These are phyloP conservation scores for Tauraco hartlaubi DNA, from an alignment of 2,797 vertebrate genomes.

Conservation along the genomic window DNA sequence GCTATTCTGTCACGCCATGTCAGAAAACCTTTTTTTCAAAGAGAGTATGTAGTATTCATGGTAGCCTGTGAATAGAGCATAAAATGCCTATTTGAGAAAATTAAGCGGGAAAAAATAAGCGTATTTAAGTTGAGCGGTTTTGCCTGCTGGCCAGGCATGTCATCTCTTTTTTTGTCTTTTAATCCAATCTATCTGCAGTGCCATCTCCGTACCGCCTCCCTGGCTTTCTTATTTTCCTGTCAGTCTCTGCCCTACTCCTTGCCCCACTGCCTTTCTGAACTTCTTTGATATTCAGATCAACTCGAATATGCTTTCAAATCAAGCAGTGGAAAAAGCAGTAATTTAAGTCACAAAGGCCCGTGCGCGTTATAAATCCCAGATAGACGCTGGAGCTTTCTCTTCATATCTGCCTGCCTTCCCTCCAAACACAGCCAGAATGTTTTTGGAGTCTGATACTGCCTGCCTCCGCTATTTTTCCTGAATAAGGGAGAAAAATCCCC, in stretches of 20 bases:
- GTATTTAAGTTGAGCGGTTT: neutral
- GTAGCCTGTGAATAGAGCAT: neutral
- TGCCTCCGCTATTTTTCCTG: neutral
- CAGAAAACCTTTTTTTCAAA: neutral
- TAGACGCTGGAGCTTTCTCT: neutral
- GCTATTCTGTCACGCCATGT: neutral
- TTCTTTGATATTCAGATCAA: conserved; percentile 62
- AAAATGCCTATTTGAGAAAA: neutral
- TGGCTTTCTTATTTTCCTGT: neutral
- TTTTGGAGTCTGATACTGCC: neutral
- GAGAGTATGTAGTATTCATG: too few species aligned
- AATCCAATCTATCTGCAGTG: neutral
- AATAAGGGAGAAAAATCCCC: neutral
- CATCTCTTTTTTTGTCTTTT: neutral
- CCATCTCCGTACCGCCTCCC: neutral
- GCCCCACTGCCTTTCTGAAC: neutral
- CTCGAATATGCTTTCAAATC: conserved; percentile 15
- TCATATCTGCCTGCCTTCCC: neutral
- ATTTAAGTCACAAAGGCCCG: neutral
- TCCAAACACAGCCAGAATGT: neutral
- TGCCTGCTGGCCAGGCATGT: neutral
- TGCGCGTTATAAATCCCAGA: neutral
- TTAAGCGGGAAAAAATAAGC: neutral
- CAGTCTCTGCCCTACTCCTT: neutral
- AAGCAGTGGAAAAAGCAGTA: neutral